Evolutionary conservation across 2,113 vertebrate genomes (phyloP).

Genomic region (Uria lomvia): DNA sequence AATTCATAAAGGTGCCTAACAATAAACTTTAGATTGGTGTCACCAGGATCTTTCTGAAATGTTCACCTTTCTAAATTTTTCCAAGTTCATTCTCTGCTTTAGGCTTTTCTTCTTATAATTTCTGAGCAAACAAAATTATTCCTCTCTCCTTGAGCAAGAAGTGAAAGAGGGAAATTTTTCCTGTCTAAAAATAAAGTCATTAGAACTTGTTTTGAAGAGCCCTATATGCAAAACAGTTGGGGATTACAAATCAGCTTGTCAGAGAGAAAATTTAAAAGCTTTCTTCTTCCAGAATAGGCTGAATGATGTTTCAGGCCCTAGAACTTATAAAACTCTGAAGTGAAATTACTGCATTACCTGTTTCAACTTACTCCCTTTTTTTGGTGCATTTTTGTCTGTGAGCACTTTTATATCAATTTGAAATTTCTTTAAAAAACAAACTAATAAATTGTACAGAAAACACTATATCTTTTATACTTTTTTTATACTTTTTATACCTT

Average conservation of each 20-base stretch:
- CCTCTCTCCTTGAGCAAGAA: neutral
- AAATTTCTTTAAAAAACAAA: neutral
- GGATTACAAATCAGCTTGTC: neutral
- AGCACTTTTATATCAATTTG: neutral
- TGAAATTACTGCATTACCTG: neutral
- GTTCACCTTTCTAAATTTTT: neutral
- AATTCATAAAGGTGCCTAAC: neutral
- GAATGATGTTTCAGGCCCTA: neutral
- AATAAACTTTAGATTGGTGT: neutral
- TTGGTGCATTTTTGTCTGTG: neutral
- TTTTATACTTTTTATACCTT: too few species aligned
- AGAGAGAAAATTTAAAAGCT: neutral
- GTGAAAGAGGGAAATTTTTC: neutral
- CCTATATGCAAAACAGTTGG: neutral
- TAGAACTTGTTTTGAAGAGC: neutral
- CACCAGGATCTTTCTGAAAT: neutral
- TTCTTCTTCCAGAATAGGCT: neutral
- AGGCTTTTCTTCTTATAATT: neutral
- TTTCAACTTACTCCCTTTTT: neutral
- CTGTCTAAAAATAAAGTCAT: neutral
- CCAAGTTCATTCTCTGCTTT: neutral
- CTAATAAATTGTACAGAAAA: neutral
- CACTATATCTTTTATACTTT: neutral
- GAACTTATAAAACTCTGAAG: neutral
- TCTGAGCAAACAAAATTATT: neutral